Percentiles rank a stretch among this genome's conserved stretches.
Conservation (phyloP, 2,797 vertebrate genomes). For the Enteromius treurensis region DNA sequence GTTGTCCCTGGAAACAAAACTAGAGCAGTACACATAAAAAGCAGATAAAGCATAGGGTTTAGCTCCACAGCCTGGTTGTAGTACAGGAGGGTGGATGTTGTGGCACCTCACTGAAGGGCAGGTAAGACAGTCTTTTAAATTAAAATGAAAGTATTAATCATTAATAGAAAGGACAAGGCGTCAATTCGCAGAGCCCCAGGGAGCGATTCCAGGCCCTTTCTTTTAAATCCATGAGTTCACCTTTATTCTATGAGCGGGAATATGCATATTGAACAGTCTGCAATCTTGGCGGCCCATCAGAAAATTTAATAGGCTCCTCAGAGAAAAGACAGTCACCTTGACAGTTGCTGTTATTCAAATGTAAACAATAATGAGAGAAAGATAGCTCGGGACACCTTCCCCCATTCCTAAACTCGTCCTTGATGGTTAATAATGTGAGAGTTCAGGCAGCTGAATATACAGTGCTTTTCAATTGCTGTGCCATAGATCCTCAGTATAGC, state of each 20-base stretch:
- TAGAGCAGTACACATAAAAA: background rate
- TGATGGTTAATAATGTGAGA: slow-evolving; percentile 50
- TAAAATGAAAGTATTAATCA: slow-evolving; percentile 35
- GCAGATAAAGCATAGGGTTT: background rate
- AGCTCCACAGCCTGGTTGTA: background rate
- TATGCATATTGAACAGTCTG: slow-evolving; percentile 58
- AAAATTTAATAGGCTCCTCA: slow-evolving; percentile 83
- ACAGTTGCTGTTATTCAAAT: slow-evolving; percentile 86
- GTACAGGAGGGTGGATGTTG: background rate
- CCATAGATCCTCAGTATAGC: slow-evolving; percentile 23
- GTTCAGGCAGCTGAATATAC: slow-evolving; percentile 27
- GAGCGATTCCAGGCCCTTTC: slow-evolving; percentile 37
- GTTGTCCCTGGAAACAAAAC: background rate
- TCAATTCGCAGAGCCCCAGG: slow-evolving; percentile 24
- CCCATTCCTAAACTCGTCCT: slow-evolving; percentile 28
- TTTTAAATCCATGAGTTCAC: slow-evolving; percentile 48
- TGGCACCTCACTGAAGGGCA: slow-evolving; percentile 9
- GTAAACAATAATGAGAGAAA: slow-evolving; percentile 75
- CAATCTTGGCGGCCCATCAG: slow-evolving; percentile 85
- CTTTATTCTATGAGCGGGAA: slow-evolving; percentile 28
- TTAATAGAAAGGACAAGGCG: slow-evolving; percentile 19
- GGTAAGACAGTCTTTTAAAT: slow-evolving; percentile 30
- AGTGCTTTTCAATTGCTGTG: slow-evolving; percentile 5
- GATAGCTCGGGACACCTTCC: background rate
- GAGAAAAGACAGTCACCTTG: slow-evolving; percentile 61